These are phyloP conservation scores for Tortrix viridana DNA, from an alignment of 2,888 invertebrate species.

Conservation along the genomic window DNA sequence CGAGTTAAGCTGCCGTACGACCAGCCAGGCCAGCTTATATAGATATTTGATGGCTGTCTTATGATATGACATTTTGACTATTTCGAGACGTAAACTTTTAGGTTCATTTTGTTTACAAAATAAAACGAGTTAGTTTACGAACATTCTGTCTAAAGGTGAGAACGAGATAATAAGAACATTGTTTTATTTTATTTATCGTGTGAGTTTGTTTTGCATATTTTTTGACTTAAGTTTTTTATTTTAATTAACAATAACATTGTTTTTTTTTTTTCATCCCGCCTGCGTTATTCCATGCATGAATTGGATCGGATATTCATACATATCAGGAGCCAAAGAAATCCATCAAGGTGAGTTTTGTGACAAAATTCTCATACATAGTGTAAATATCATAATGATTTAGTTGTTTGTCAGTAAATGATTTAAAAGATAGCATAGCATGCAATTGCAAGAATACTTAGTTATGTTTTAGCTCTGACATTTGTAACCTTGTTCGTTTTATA, in stretches of 20 bases:
- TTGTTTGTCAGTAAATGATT: conserved; percentile 14
- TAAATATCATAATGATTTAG: conserved; percentile 6
- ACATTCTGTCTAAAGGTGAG: too few species aligned
- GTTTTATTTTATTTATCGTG: background rate
- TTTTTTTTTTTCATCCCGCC: conserved; percentile 60
- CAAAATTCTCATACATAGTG: conserved; percentile 23
- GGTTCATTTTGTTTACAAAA: too few species aligned
- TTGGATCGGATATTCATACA: conserved; percentile 45
- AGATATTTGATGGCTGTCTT: too few species aligned
- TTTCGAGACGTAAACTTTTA: too few species aligned
- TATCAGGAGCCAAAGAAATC: conserved; percentile 77
- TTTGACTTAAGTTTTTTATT: conserved; percentile 15
- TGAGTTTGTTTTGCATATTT: conserved; percentile 7
- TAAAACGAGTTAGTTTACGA: too few species aligned
- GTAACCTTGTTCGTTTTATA: background rate
- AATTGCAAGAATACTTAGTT: background rate
- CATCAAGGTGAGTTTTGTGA: conserved; percentile 68
- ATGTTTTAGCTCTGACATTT: background rate
- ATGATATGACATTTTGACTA: too few species aligned
- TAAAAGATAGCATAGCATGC: conserved; percentile 5
- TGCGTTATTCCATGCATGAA: conserved; percentile 62
- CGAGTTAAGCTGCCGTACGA: too few species aligned
- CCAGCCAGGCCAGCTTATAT: too few species aligned
- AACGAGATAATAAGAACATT: too few species aligned
- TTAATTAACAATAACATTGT: conserved; percentile 33